Evolutionary conservation across 1,140 invertebrate genomes (phyloP).

Genomic region (Aphelinus certus): DNA sequence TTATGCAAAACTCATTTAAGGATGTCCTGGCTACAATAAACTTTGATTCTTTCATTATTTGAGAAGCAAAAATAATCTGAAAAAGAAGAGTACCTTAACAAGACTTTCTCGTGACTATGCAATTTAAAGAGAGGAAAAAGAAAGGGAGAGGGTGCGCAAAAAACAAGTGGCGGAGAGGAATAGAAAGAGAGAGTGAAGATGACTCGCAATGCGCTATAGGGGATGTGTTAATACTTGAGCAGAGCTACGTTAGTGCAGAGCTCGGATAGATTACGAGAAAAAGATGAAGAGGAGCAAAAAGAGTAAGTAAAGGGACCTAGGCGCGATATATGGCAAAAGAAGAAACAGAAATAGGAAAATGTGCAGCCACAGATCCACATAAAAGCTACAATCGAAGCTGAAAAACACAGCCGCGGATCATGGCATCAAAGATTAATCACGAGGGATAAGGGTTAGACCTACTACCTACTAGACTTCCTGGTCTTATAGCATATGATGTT

Average conservation of each 20-base stretch:
- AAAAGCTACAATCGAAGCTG: not conserved
- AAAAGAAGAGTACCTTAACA: too few species aligned
- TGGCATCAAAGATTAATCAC: constrained; percentile 2
- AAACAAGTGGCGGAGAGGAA: not conserved
- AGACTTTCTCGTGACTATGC: too few species aligned
- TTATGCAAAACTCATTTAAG: too few species aligned
- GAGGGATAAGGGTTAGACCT: too few species aligned
- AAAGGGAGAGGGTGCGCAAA: too few species aligned
- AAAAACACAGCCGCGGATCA: constrained; percentile 17
- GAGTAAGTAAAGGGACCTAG: not conserved
- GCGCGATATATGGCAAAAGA: constrained; percentile 9
- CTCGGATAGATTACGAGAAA: constrained; percentile 22
- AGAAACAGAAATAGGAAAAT: constrained; percentile 49
- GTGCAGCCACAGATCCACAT: constrained; percentile 49
- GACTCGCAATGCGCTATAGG: not conserved
- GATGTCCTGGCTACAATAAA: too few species aligned
- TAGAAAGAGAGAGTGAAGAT: constrained; percentile 5
- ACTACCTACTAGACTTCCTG: too few species aligned
- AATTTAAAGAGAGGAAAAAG: too few species aligned
- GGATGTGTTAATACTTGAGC: constrained; percentile 2
- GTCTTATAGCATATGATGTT: too few species aligned
- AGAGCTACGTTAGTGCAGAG: not conserved
- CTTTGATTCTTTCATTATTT: too few species aligned
- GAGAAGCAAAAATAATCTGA: too few species aligned
- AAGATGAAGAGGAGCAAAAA: constrained; percentile 16